A percentile compares a stretch with the other conserved stretches of the same genome.
phyloP scores from a whole-genome alignment of 2,797 vertebrate species.

The Danio tinwini region DNA sequence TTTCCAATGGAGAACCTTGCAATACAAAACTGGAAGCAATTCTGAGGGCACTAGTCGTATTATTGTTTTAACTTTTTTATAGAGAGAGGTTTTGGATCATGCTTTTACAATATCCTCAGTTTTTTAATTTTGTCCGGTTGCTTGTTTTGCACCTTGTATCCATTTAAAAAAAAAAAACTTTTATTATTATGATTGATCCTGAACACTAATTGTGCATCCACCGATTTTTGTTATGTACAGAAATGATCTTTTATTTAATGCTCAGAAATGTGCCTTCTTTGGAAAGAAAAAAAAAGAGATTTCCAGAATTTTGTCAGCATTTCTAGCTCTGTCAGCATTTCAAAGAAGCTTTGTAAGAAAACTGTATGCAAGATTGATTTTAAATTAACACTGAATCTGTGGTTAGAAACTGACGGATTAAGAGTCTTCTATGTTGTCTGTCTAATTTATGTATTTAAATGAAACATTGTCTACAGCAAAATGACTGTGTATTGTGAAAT shows the following conservation, averaged over 20 bases:
- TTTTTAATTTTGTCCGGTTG: slow-evolving; percentile 63
- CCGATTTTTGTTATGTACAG: slow-evolving; percentile 61
- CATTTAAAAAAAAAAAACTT: too few relatives aligned
- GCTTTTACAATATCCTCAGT: slow-evolving; percentile 77
- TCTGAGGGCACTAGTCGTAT: slow-evolving; percentile 45
- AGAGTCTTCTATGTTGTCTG: slow-evolving; percentile 48
- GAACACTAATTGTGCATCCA: slow-evolving; percentile 57
- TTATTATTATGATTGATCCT: slow-evolving; percentile 53
- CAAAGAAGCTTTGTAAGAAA: slow-evolving; percentile 49
- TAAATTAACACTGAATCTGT: slow-evolving; percentile 56
- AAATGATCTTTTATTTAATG: slow-evolving; percentile 71
- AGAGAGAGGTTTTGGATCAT: slow-evolving; percentile 46
- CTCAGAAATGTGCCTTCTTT: slow-evolving; percentile 63
- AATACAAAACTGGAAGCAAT: slow-evolving; percentile 68
- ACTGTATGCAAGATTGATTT: slow-evolving; percentile 53
- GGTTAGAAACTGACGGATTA: slow-evolving; percentile 53
- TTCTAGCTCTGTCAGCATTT: slow-evolving; percentile 47
- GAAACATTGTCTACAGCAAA: slow-evolving; percentile 57
- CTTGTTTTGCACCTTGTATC: slow-evolving; percentile 13
- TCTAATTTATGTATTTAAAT: slow-evolving; percentile 75
- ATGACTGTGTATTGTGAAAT: slow-evolving; percentile 47
- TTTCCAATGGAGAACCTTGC: slow-evolving; percentile 61
- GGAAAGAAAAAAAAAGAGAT: slow-evolving; percentile 17
- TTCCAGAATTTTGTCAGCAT: slow-evolving; percentile 55
- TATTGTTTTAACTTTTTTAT: slow-evolving; percentile 44